Conservation (phyloP, 37 sponge, comb jelly and placozoan species). For the Spongilla lacustris region DNA sequence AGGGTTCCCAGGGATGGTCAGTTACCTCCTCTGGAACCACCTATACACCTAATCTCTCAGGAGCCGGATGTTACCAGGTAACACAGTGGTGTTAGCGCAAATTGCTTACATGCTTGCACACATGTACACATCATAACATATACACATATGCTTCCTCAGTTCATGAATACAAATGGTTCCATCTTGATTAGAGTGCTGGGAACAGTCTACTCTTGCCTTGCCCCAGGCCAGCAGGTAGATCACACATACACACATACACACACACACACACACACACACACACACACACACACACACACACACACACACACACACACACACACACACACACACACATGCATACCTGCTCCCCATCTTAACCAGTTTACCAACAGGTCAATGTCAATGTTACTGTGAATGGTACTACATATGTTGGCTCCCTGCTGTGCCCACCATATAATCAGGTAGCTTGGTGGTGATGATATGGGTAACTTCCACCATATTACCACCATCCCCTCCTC, state of each 20-base stretch:
- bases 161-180: too few relatives aligned
- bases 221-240: too few relatives aligned
- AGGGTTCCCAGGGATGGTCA: slow-evolving; percentile 32
- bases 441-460: too few relatives aligned
- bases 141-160: neutral
- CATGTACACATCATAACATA: neutral
- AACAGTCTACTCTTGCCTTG: too few relatives aligned
- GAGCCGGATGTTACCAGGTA: slow-evolving; percentile 76
- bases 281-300: too few relatives aligned
- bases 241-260: too few relatives aligned
- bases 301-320: too few relatives aligned
- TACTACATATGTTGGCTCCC: neutral
- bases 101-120: neutral
- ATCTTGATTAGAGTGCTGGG: too few relatives aligned
- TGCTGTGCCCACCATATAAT: neutral
- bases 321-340: too few relatives aligned
- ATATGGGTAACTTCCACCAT: neutral
- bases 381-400: neutral
- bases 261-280: too few relatives aligned
- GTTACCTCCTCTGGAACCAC: neutral
- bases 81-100: neutral
- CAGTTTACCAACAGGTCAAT: neutral
- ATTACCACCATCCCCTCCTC: neutral
- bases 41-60: neutral
- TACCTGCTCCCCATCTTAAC: too few relatives aligned